phyloP scores from a whole-genome alignment of 2,888 invertebrate genomes.

The Parochlus steinenii region DNA sequence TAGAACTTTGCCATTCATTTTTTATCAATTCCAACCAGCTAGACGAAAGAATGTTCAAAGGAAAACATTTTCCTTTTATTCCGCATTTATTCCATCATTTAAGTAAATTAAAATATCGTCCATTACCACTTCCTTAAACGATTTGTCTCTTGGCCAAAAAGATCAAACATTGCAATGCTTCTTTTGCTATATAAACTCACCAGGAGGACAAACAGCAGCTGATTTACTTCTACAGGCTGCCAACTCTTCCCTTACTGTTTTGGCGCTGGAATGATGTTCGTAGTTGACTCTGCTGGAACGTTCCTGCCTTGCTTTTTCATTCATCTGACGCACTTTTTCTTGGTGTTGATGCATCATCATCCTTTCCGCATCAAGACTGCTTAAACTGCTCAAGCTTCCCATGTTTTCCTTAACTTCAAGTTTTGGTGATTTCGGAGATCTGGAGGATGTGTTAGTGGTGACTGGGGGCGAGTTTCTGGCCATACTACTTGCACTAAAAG shows the following conservation, averaged over 20 bases:
- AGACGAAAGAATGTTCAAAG: not conserved
- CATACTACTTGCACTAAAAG: no score
- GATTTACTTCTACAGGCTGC: constrained; percentile 10
- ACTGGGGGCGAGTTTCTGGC: constrained; percentile 6
- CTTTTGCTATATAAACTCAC: constrained; percentile 3
- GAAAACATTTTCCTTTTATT: not conserved
- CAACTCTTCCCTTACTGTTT: constrained; percentile 9
- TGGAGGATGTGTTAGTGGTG: no score
- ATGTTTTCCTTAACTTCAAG: no score
- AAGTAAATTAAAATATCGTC: no score
- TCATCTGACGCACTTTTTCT: constrained; percentile 1
- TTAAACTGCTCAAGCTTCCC: no score
- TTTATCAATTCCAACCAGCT: not conserved
- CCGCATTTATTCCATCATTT: not conserved
- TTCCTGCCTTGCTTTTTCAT: no score
- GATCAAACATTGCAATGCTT: no score
- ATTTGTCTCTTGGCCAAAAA: no score
- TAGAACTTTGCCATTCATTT: no score
- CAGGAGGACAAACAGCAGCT: constrained; percentile 6
- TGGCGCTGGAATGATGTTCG: constrained; percentile 6
- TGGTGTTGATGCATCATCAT: constrained; percentile 8
- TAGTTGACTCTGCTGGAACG: no score
- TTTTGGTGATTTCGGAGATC: constrained; percentile 10
- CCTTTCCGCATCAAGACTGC: constrained; percentile 6
- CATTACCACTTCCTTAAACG: no score